Evolutionary conservation across 1,140 invertebrate species (phyloP).

Genomic region (Sitophilus oryzae): DNA sequence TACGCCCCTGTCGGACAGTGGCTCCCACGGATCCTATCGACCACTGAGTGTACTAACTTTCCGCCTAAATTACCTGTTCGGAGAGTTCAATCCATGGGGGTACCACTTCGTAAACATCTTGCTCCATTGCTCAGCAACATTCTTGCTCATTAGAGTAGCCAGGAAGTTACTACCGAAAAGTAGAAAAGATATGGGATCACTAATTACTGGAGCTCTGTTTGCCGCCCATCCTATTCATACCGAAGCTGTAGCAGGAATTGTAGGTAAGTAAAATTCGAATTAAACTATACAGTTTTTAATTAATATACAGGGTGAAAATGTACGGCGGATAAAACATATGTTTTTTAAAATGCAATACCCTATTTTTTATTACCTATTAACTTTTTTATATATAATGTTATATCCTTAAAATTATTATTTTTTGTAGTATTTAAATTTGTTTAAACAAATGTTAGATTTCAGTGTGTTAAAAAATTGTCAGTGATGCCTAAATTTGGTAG

Average conservation of each 20-base stretch:
- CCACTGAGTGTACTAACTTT: slow-evolving; percentile 89
- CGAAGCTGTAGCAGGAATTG: slow-evolving; percentile 92
- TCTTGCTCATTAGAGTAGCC: slow-evolving; percentile 68
- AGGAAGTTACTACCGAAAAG: slow-evolving; percentile 56
- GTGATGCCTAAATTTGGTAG: too few species aligned
- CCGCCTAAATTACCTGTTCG: slow-evolving; percentile 82
- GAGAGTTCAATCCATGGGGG: slow-evolving; percentile 81
- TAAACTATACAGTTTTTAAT: too few species aligned
- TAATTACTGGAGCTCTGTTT: slow-evolving; percentile 80
- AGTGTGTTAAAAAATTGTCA: too few species aligned
- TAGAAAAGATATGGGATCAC: slow-evolving; percentile 57
- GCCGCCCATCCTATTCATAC: slow-evolving; percentile 95
- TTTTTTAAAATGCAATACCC: too few species aligned
- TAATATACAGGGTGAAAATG: too few species aligned
- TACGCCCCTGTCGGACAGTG: slow-evolving; percentile 74
- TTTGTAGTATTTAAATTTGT: too few species aligned
- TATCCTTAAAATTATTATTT: too few species aligned
- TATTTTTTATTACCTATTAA: too few species aligned
- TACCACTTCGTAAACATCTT: slow-evolving; percentile 89
- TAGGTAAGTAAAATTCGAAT: slow-evolving; percentile 55
- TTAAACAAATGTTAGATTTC: too few species aligned
- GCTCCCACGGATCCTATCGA: slow-evolving; percentile 89
- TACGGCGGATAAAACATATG: too few species aligned
- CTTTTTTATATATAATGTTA: too few species aligned
- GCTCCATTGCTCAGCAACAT: slow-evolving; percentile 75